Percentiles rank a stretch among this genome's conserved stretches.
These are phyloP conservation scores for Brevipalpus yothersi DNA, from an alignment of 1,140 invertebrate species.

Conservation along the genomic window DNA sequence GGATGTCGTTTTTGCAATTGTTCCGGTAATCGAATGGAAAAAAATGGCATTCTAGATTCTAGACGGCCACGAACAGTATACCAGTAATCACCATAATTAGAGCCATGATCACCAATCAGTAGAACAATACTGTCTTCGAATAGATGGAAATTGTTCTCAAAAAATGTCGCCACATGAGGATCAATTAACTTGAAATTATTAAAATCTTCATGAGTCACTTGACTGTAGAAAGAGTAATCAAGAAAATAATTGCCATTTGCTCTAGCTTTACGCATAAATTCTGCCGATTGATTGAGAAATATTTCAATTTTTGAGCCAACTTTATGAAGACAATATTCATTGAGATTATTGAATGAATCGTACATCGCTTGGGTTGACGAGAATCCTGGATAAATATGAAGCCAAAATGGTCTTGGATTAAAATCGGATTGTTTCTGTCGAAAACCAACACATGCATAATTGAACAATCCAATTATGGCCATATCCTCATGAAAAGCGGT, in stretches of 20 bases:
- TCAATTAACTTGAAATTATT: slow-evolving; percentile 5
- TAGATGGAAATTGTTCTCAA: not conserved
- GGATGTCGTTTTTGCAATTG: slow-evolving; percentile 11
- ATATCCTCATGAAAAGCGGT: slow-evolving; percentile 56
- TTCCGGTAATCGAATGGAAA: slow-evolving; percentile 13
- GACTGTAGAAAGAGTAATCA: slow-evolving; percentile 4
- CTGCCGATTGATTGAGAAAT: slow-evolving; percentile 10
- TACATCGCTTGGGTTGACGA: not conserved
- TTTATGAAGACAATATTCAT: slow-evolving; percentile 1
- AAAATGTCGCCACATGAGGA: slow-evolving; percentile 2
- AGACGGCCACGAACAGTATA: slow-evolving; percentile 14
- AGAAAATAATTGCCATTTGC: slow-evolving; percentile 11
- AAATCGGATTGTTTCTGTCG: slow-evolving; percentile 47
- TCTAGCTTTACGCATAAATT: slow-evolving; percentile 15
- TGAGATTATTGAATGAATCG: not conserved
- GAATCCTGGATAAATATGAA: slow-evolving; percentile 9
- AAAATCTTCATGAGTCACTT: slow-evolving; percentile 8
- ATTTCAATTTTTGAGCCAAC: slow-evolving; percentile 10
- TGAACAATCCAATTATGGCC: slow-evolving; percentile 44
- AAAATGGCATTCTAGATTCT: slow-evolving; percentile 17
- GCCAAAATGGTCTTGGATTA: slow-evolving; percentile 41
- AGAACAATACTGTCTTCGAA: slow-evolving; percentile 7
- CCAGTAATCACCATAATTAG: slow-evolving; percentile 10
- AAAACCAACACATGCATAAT: slow-evolving; percentile 44
- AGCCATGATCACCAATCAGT: slow-evolving; percentile 7